Evolutionary conservation across 1,140 invertebrate species (phyloP).

Genomic region (Drosophila nebulosa): DNA sequence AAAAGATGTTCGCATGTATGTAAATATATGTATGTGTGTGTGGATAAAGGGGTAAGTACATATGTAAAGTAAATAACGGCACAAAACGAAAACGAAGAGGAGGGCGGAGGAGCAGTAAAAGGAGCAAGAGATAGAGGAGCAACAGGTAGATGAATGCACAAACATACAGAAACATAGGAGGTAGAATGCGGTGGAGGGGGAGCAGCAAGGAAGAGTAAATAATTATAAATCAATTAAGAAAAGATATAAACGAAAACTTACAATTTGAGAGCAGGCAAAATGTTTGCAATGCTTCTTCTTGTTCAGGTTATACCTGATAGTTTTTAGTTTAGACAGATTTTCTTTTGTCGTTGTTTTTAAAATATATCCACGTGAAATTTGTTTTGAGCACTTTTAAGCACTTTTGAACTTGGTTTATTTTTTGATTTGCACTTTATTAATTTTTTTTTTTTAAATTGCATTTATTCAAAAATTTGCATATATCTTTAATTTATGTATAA

Average conservation of each 20-base stretch:
- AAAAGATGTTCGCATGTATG: not conserved
- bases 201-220: not conserved
- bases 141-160: too few relatives aligned
- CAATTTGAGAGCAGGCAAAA: conserved; percentile 17
- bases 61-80: conserved; percentile 23
- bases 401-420: not conserved
- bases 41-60: too few relatives aligned
- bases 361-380: conserved; percentile 9
- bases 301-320: too few relatives aligned
- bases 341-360: not conserved
- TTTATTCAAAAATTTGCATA: not conserved
- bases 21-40: conserved; percentile 16
- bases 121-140: not conserved
- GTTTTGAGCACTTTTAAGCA: conserved; percentile 1
- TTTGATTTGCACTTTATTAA: conserved; percentile 20
- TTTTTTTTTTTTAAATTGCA: conserved; percentile 11
- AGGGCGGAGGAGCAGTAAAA: not conserved
- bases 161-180: too few relatives aligned
- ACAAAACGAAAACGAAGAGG: conserved; percentile 32
- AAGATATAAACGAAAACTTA: conserved; percentile 36
- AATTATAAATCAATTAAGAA: not conserved
- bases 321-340: too few relatives aligned
- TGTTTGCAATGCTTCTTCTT: conserved; percentile 10
- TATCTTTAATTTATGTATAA: not conserved
- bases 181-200: not conserved